Evolutionary conservation across 2,113 vertebrate genomes (phyloP), one percentile per base, ranked within the genome.

Genomic region (Equus przewalskii): DNA sequence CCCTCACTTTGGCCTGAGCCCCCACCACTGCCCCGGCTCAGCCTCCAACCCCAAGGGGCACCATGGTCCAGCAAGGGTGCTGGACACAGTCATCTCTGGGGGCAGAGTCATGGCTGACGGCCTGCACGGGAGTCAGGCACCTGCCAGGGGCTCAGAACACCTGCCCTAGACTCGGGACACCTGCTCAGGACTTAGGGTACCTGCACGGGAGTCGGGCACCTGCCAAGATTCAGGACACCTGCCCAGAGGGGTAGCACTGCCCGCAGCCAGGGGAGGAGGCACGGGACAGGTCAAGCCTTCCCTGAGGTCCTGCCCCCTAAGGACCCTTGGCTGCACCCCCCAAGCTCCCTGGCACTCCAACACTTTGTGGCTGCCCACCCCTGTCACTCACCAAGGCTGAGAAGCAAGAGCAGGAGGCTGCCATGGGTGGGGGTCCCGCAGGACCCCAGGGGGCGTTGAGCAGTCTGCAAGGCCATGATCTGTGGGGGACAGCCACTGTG

Each of bases 341-440:
- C 1, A 16, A 21, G 0, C 41, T 72, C 85, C 26, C 1, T 41
- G 30, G 19, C 7, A 3, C 5, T 22, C 28, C 65, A 9, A 0
- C n/a, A 10, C 24, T 36, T n/a, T 0, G 9, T 1, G 0, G 30
- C 65, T 14, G 5, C 49, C 7, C 24, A 22, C 24, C 19, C 46
- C 16, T 10, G 0, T 9, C 2, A 91, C 97, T 97, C 91, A 98
- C 97, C 64, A 0, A 96, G 33, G 83, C 72, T 41, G 41, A 97
- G 78, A 16, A 96, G 36, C 10, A 97, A 75, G 11, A 97, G 16
- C 41, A 97, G 73, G 41, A 97, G 78, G 30, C 75, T 49, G 28
- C 26, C 0, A 0, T 0, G 54, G 16, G 10, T 3, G 0, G 24
- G 14, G 18, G 24, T 28, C 54, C 70, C 6, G 0, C 3, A 5